Evolutionary conservation across 2,797 vertebrate species (phyloP), one percentile per base, ranked within the genome.

Genomic region (Crypturellus tataupa): DNA sequence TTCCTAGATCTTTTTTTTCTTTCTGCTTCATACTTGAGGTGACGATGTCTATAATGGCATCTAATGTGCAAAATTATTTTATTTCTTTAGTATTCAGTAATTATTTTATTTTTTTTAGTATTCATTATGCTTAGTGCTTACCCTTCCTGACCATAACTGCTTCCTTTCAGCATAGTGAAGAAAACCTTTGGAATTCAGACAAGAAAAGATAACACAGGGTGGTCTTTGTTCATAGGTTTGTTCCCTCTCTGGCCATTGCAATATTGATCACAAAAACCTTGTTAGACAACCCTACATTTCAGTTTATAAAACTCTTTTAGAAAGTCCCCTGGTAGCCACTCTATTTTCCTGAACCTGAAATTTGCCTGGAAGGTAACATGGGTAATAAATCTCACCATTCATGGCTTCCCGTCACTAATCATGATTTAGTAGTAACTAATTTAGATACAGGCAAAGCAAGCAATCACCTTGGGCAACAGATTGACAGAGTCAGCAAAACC

Each of bases 271-370:
- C 4, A 23, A 37, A 35, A 44, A 65, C 2, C 9, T 42, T 46
- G 6, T 9, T 35, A 83, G 21, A 72, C 80, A 88, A 49, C 33
- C 19, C 3, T 5, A 39, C 7, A 16, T 0, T 0, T n/a, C 0
- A 0, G 7, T 55, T 56, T 44, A 68, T 62, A 27, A 75, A 40
- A 86, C 0, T n/a, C 72, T 40, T 76, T 69, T 42, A 18, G 25
- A 60, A 35, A 25, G 24, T 60, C 33, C 59, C 46, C 80, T 39
- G 62, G 42, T 67, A 90, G 15, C 18, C 37, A 27, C 3, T 39
- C n/a, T 33, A 4, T 44, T 82, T 60, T 64, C n/a, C 33, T 39
- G 25, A 86, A 31, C 23, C 39, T 86, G 42, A 71, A 84, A 93
- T 84, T 65, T 76, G 6, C 12, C 33, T 87, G 35, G 33, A 78